Percentiles rank a stretch among this genome's conserved stretches.
phyloP scores from a whole-genome alignment of 2,113 vertebrate species.

The Pipa parva region DNA sequence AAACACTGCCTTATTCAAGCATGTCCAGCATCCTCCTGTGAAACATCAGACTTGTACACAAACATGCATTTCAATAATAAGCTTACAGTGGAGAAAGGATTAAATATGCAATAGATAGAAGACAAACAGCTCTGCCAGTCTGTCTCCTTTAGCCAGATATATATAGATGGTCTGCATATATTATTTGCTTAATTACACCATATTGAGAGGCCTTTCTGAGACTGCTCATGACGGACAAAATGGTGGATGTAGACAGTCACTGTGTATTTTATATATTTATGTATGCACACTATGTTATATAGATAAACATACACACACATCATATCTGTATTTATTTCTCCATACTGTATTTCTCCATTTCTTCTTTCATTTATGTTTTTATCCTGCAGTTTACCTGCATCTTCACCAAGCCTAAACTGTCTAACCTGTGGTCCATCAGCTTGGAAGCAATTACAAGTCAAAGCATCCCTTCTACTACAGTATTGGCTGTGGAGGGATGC shows the following conservation, averaged over 20 bases:
- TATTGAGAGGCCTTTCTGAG: conserved; percentile 59
- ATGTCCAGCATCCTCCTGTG: conserved; percentile 7
- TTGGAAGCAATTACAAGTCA: too few species aligned
- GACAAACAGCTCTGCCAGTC: conserved; percentile 2
- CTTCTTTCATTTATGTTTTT: too few species aligned
- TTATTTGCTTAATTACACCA: conserved; percentile 56
- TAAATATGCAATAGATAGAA: conserved; percentile 43
- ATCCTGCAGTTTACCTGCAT: too few species aligned
- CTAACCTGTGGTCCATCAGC: too few species aligned
- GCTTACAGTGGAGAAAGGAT: conserved; percentile 47
- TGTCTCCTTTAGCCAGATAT: conserved; percentile 38
- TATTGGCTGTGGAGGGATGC: too few species aligned
- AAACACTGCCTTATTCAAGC: neutral
- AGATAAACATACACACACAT: conserved; percentile 1
- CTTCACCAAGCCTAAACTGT: too few species aligned
- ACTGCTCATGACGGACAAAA: conserved; percentile 70
- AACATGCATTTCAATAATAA: conserved; percentile 38
- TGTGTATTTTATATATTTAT: neutral
- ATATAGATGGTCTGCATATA: neutral
- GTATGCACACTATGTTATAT: neutral
- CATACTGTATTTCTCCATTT: too few species aligned
- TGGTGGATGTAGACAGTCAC: conserved; percentile 63
- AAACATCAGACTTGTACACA: neutral
- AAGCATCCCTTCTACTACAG: too few species aligned
- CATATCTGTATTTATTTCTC: neutral